Conservation (phyloP, 2,113 vertebrate genomes). For the Anseranas semipalmata region DNA sequence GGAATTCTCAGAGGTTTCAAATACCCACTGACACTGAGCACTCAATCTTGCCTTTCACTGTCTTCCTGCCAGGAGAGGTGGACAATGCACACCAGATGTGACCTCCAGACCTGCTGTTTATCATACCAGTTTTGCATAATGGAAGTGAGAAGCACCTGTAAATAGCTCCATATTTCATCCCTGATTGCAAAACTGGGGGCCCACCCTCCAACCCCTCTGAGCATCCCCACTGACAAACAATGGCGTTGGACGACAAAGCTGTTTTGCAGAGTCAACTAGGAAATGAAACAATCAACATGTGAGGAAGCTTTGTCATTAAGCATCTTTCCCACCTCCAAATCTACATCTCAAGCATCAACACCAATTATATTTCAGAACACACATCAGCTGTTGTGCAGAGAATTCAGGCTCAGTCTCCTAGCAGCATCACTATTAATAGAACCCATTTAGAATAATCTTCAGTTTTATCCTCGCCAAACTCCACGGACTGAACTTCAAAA, state of each 20-base stretch:
- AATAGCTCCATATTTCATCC: not conserved
- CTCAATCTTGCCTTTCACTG: not conserved
- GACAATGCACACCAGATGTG: not conserved
- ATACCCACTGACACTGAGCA: not conserved
- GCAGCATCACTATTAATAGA: conserved; percentile 75
- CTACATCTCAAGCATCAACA: conserved; percentile 13
- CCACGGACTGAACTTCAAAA: conserved; percentile 38
- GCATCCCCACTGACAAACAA: not conserved
- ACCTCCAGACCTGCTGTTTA: not conserved
- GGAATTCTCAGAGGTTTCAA: not conserved
- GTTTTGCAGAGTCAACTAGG: not conserved
- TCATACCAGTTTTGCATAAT: not conserved
- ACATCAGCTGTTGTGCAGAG: conserved; percentile 65
- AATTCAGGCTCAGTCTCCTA: conserved; percentile 67
- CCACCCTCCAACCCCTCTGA: not conserved
- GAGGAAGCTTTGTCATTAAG: not conserved
- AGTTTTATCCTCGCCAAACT: conserved; percentile 54
- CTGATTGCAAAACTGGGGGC: not conserved
- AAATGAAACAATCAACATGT: conserved; percentile 15
- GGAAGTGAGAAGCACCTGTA: not conserved
- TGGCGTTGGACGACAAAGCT: not conserved
- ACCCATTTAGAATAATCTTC: conserved; percentile 67
- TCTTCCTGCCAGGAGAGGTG: not conserved
- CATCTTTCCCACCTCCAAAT: conserved; percentile 8
- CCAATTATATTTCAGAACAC: conserved; percentile 51